These are phyloP conservation scores for Copsychus sechellarum DNA, from an alignment of 2,113 vertebrate genomes.

Conservation along the genomic window DNA sequence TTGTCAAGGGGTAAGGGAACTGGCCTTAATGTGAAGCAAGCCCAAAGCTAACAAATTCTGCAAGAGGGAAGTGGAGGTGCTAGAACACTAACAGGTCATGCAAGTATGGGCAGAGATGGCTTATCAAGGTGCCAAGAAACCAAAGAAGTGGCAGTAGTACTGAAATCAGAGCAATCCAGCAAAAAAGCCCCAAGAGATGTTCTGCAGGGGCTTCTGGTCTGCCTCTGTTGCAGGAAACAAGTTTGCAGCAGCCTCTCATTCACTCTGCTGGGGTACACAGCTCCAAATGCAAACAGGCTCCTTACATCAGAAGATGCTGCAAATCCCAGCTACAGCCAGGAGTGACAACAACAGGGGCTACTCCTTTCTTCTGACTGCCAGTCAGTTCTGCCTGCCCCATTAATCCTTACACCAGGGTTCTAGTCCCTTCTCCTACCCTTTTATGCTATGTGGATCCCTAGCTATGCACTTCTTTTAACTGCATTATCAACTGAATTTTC, in stretches of 20 bases:
- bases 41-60: not conserved
- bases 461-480: not conserved
- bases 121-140: not conserved
- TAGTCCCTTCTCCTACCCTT: not conserved
- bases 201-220: not conserved
- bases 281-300: not conserved
- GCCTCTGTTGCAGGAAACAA: not conserved
- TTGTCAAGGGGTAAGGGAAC: not conserved
- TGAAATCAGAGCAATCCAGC: not conserved
- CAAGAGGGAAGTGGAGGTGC: not conserved
- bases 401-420: not conserved
- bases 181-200: not conserved
- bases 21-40: not conserved
- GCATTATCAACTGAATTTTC: not conserved
- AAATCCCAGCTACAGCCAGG: not conserved
- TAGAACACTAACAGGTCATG: not conserved
- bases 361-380: not conserved
- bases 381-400: not conserved
- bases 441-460: rapidly evolving
- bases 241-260: not conserved
- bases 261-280: not conserved
- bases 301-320: not conserved
- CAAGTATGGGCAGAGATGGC: not conserved
- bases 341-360: not conserved
- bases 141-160: not conserved